Evolutionary conservation across 2,888 invertebrate species (phyloP).

Genomic region (Tenthredo notha): DNA sequence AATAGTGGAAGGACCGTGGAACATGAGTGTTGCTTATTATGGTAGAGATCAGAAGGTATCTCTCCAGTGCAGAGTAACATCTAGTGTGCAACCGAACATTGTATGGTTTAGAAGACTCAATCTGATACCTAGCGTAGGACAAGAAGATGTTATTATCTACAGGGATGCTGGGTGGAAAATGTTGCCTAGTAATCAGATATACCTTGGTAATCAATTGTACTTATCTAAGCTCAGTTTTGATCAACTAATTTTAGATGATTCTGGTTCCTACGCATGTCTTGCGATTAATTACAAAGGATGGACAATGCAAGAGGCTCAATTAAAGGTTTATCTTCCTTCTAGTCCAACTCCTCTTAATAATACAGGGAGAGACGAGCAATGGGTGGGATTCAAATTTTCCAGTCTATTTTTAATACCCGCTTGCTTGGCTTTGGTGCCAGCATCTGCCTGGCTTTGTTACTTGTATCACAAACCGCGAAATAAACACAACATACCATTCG

Average conservation of each 20-base stretch:
- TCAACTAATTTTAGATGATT: slow-evolving; percentile 41
- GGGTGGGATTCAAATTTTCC: slow-evolving; percentile 53
- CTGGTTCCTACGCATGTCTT: slow-evolving; percentile 53
- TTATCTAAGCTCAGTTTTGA: slow-evolving; percentile 55
- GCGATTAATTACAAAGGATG: slow-evolving; percentile 55
- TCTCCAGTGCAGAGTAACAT: slow-evolving; percentile 50
- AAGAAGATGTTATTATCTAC: slow-evolving; percentile 49
- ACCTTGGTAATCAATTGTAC: slow-evolving; percentile 52
- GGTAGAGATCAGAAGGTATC: slow-evolving; percentile 52
- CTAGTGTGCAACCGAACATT: slow-evolving; percentile 49
- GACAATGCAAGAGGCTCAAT: slow-evolving; percentile 54
- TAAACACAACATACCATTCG: slow-evolving; percentile 51
- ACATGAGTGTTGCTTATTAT: slow-evolving; percentile 48
- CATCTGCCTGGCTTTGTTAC: slow-evolving; percentile 54
- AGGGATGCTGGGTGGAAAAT: slow-evolving; percentile 50
- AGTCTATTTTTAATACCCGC: slow-evolving; percentile 53
- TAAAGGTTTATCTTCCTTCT: slow-evolving; percentile 47
- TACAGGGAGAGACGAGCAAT: slow-evolving; percentile 41
- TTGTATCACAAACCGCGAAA: slow-evolving; percentile 52
- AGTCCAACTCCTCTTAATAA: slow-evolving; percentile 40
- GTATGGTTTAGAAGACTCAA: slow-evolving; percentile 53
- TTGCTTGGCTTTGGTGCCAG: slow-evolving; percentile 49
- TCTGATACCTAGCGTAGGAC: neutral
- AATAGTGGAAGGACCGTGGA: slow-evolving; percentile 53
- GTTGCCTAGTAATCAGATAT: slow-evolving; percentile 53